Base-by-base conservation (phyloP, 2,113 vertebrate species). In the Cromileptes altivelis region DNA sequence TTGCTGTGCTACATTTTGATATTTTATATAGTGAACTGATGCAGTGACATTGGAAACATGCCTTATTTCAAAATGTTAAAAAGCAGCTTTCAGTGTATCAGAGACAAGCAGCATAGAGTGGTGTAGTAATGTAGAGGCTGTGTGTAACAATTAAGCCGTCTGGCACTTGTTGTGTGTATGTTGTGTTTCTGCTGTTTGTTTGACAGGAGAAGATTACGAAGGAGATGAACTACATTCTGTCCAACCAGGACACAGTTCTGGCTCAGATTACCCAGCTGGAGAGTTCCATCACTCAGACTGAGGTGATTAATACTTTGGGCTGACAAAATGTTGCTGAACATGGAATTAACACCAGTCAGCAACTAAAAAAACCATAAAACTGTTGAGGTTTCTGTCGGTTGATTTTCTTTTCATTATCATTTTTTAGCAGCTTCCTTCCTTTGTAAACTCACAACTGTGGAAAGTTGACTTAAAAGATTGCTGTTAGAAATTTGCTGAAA, bases 121-220 rank as follows among this genome's bases (percentile, higher is more conserved):
- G 23, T 47, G 10, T 52, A 33, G 21, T 53, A 27, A 47, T 11
- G 9, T 45, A 11, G 2, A 45, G 18, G 37, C 27, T 71, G 37
- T 73, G 50, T 69, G 40, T 52, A 30, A 58, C 23, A 61, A 23
- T 33, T 52, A 70, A 47, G 58, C 69, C 1, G 27, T n/a, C 12
- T 58, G 47, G 3, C 53, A 25, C 70, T 17, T 75, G 40, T 63
- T 71, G 57, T 72, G 33, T 63, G 3, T 15, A 45, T 77, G 27
- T 49, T 67, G 49, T 73, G 69, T 75, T 74, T 63, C 42, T 0
- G n/a, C 42, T 86, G 53, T 88, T 84, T 68, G 19, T 81, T 84
- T 78, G 58, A 88, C 93, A 99, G 98, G 98, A 99, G 85, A 99
- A 99, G 93, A 96, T 99, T 89, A 96, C 96, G 0, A 99, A 99